Conservation (phyloP, 2,113 vertebrate species). For the Bombycilla garrulus region DNA sequence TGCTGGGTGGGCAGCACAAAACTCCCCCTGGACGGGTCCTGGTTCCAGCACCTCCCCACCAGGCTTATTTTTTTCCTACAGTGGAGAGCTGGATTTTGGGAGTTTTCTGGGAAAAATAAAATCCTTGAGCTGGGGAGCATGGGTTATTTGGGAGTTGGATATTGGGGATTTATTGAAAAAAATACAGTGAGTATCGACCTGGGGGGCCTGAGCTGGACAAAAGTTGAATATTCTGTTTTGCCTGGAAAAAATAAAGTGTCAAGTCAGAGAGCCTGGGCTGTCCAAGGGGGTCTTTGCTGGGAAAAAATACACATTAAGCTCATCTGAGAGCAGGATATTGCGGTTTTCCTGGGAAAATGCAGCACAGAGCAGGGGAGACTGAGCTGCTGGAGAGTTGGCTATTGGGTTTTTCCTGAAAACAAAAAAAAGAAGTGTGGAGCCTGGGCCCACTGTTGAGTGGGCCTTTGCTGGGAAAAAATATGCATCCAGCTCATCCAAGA, state of each 20-base stretch:
- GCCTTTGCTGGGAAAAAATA: neutral
- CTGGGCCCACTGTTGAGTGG: neutral
- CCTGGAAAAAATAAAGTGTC: neutral
- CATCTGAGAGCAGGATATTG: neutral
- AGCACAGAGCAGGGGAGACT: accelerated
- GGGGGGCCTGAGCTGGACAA: neutral
- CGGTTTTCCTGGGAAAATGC: neutral
- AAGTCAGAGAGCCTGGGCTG: neutral
- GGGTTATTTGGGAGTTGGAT: neutral
- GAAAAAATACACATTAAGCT: neutral
- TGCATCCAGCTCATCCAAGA: neutral
- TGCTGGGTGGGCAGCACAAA: neutral
- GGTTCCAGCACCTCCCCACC: neutral
- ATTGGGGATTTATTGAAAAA: neutral
- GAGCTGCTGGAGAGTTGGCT: too few relatives aligned
- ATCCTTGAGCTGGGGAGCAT: neutral
- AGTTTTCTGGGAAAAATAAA: neutral
- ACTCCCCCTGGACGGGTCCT: accelerated
- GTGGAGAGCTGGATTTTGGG: neutral
- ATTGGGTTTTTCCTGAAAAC: neutral
- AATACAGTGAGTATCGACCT: neutral
- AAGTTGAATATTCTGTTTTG: neutral
- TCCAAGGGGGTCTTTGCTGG: neutral
- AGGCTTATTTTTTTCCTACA: accelerated
- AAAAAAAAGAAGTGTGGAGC: neutral